Evolutionary conservation across 2,113 vertebrate genomes (phyloP), one percentile per base, ranked within the genome.

Genomic region (Bagarius yarrelli): DNA sequence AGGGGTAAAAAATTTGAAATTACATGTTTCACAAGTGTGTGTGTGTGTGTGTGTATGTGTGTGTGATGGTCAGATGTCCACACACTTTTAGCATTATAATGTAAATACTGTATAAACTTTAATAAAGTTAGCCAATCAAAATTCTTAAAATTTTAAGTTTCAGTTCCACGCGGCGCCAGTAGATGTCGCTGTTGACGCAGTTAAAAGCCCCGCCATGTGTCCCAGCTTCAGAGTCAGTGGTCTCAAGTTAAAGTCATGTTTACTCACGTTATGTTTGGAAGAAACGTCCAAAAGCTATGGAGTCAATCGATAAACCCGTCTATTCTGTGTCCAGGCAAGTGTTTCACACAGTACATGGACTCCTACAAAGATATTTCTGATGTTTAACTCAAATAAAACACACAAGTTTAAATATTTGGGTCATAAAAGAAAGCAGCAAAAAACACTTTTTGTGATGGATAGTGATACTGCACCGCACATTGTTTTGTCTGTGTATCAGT

Each of bases 151-250:
- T 18, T n/a, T n/a, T n/a, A n/a, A n/a, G 11, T 32, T 30, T 13
- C 21, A 67, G 12, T n/a, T 47, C 66, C 40, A 25, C 36, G 2
- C 32, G 5, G 23, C n/a, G 23, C 67, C 79, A 78, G 23, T 2
- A 81, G 79, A 78, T 67, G 75, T 53, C 79, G 53, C 69, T 74
- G 76, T 74, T 50, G 71, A 9, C 13, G 61, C 40, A 61, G 0
- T 47, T 30, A 8, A 47, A 69, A 55, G 36, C 27, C 14, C 25
- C 70, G 50, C 15, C 52, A 56, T 74, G 11, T 12, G 12, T 15
- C 14, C 1, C 23, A 25, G 19, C 8, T 25, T 0, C 64, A 23
- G 34, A 1, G 32, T 69, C 16, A 32, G 18, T 53, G 21, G 25
- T 55, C 50, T 32, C n/a, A 32, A 32, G 27, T 2, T 73, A 19